Evolutionary conservation across 2,113 vertebrate genomes (phyloP).

Genomic region (Camarhynchus parvulus): DNA sequence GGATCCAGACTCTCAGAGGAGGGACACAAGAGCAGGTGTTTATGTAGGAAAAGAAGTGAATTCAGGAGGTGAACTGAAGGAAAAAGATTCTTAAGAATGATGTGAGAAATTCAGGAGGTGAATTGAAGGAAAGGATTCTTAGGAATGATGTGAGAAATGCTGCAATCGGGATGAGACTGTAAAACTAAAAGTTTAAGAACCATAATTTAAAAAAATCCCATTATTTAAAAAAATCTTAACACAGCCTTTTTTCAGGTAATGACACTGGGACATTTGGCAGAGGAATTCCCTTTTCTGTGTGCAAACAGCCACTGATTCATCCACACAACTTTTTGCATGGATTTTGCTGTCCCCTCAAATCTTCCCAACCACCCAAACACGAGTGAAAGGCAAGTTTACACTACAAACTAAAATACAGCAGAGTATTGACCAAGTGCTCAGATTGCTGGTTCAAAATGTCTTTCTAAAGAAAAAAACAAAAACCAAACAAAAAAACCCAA

Average conservation of each 20-base stretch:
- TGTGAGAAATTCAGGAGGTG: not conserved
- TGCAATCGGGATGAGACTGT: not conserved
- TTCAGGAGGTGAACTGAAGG: not conserved
- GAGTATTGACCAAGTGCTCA: not conserved
- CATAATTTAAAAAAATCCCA: fast-evolving
- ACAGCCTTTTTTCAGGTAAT: not conserved
- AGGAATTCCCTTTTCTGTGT: not conserved
- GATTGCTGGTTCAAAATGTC: not conserved
- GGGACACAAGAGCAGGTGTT: not conserved
- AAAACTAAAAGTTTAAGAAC: not conserved
- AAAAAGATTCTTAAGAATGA: not conserved
- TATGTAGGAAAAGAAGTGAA: not conserved
- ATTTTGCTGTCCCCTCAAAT: not conserved
- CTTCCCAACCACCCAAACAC: not conserved
- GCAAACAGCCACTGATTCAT: not conserved
- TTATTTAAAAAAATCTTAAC: not conserved
- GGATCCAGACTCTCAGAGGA: not conserved
- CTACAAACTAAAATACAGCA: not conserved
- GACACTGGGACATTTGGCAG: not conserved
- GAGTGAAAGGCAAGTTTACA: not conserved
- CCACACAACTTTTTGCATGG: not conserved
- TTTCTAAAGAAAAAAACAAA: not conserved
- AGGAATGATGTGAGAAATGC: not conserved
- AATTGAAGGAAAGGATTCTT: not conserved
- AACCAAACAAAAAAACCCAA: too few species aligned